These are phyloP conservation scores for Sthenelais limicola DNA, from an alignment of 2,888 invertebrate species.

Conservation along the genomic window DNA sequence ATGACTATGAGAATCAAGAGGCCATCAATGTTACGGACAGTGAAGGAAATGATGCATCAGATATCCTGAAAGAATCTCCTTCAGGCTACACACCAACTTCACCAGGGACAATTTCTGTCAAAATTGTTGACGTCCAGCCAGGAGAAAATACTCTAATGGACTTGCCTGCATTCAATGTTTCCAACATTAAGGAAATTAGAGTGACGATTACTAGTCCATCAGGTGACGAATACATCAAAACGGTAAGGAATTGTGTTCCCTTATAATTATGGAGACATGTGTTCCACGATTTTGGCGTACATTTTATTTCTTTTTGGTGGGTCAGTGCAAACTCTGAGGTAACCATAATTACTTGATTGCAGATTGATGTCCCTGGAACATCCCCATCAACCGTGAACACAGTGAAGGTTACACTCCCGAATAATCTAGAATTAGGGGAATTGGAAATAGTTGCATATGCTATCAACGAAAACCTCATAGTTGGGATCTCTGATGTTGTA, in stretches of 20 bases:
- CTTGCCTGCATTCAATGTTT: neutral
- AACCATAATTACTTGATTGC: neutral
- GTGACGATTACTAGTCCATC: neutral
- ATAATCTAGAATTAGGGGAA: conserved; percentile 7
- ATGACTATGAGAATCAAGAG: neutral
- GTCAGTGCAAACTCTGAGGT: too few species aligned
- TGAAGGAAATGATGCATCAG: neutral
- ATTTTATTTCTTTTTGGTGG: neutral
- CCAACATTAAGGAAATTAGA: neutral
- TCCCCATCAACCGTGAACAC: neutral
- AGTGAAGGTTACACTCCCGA: conserved; percentile 8
- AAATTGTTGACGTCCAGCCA: neutral
- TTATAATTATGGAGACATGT: neutral
- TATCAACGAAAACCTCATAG: neutral
- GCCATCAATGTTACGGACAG: neutral
- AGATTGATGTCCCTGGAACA: neutral
- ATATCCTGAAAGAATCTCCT: neutral
- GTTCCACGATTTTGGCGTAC: neutral
- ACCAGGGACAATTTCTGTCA: neutral
- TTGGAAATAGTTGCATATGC: neutral
- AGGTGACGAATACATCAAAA: conserved; percentile 3
- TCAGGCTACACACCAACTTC: neutral
- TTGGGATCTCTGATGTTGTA: neutral
- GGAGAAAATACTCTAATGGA: conserved; percentile 10
- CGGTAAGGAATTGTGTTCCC: neutral